Base-by-base conservation (phyloP, 2,797 vertebrate species). In the Pseudochromis fuscus region DNA sequence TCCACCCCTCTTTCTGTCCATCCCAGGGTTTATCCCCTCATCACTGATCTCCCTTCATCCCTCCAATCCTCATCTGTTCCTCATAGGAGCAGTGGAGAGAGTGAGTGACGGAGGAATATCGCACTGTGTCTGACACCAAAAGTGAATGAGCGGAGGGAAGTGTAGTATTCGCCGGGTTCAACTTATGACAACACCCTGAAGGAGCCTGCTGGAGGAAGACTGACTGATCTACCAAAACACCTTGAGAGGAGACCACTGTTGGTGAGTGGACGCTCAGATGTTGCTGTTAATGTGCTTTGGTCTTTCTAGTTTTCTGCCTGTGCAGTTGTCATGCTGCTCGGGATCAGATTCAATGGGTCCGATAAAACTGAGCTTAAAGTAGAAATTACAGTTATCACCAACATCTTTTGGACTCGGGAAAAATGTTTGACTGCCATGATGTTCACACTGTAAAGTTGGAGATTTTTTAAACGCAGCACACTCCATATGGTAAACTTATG, bases 11-110 rank as follows among this genome's bases (percentile, higher is more conserved):
- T 52, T 80, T 72, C 71, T 59, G 52, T 85, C 86, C 91, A 91
- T 94, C 83, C 87, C 74, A 82, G 88, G 83, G 81, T 92, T 94
- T 93, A 94, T 94, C 92, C 91, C 90, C 88, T 93, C 92, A 93
- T 93, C 90, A 77, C 92, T 95, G 93, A 94, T 94, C 94, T 94
- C 90, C 77, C 90, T 93, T 94, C 93, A 94, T 94, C 92, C 91
- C 91, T 93, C 81, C 90, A 94, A 94, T 94, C 92, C 93, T 94
- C 91, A 93, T 94, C 93, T 92, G 91, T 93, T 92, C 86, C 80
- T 90, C 92, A 89, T 71, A 89, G 93, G 84, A 88, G 82, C 86
- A 77, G 80, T 52, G 55, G 80, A 81, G 83, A 50, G 77, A 85
- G 87, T 84, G 87, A 60, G 80, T 79, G 80, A 77, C 79, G 63